Evolutionary conservation across 2,888 invertebrate species (phyloP).

Genomic region (Neuroscelio doddi): DNA sequence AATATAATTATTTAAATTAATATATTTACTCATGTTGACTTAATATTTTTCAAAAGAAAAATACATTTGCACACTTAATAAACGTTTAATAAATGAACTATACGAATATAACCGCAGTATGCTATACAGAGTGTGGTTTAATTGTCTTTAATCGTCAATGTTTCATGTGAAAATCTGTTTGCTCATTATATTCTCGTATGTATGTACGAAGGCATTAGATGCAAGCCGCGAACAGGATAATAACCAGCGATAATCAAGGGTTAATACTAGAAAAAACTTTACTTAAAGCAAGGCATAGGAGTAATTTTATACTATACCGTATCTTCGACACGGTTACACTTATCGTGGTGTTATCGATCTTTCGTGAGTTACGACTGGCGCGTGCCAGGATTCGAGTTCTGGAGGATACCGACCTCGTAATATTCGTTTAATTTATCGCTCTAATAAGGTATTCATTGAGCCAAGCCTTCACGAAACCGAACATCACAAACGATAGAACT

Average conservation of each 20-base stretch:
- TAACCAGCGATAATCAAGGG: conserved; percentile 40
- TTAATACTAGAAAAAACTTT: conserved; percentile 47
- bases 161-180: conserved; percentile 16
- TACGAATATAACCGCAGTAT: background rate
- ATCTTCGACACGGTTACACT: conserved; percentile 46
- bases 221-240: conserved; percentile 32
- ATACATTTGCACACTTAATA: too few species aligned
- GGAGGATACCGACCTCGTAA: conserved; percentile 41
- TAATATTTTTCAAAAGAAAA: too few species aligned
- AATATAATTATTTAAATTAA: too few species aligned
- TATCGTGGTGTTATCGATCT: conserved; percentile 49
- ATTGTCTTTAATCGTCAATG: conserved; percentile 31
- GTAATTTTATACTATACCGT: conserved; percentile 41
- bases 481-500: conserved; percentile 27
- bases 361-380: conserved; percentile 42
- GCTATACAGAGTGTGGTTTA: conserved; percentile 11
- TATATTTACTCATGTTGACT: too few species aligned
- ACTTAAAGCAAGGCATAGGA: conserved; percentile 36
- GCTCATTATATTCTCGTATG: conserved; percentile 33
- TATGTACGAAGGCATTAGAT: conserved; percentile 29
- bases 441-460: conserved; percentile 46
- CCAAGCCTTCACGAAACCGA: conserved; percentile 37
- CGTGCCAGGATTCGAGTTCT: conserved; percentile 45
- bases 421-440: conserved; percentile 46
- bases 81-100: too few species aligned